Evolutionary conservation across 2,113 vertebrate species (phyloP).

Genomic region (Riparia riparia): DNA sequence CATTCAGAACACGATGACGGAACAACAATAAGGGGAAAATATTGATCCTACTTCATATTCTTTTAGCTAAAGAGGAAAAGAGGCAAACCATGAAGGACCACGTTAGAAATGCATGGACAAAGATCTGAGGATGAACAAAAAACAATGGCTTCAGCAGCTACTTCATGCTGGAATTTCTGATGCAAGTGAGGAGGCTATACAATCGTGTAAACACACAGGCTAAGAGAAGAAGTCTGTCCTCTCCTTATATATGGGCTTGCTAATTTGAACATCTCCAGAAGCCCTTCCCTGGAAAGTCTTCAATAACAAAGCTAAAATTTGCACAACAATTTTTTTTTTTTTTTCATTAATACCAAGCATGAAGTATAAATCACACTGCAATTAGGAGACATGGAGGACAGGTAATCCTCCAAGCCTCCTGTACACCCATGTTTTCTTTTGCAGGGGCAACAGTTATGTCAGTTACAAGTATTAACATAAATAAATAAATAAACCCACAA

Average conservation of each 20-base stretch:
- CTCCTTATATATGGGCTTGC: background rate
- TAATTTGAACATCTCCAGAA: background rate
- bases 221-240: background rate
- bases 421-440: background rate
- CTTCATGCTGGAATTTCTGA: background rate
- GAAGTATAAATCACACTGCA: background rate
- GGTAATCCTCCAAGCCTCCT: background rate
- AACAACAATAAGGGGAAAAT: background rate
- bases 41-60: background rate
- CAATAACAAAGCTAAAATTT: background rate
- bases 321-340: background rate
- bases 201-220: background rate
- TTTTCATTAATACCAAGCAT: background rate
- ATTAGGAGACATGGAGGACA: background rate
- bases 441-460: background rate
- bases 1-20: background rate
- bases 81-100: background rate
- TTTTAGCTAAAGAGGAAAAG: background rate
- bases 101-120: background rate
- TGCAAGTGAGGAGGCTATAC: background rate
- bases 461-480: background rate
- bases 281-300: background rate
- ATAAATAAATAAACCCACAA: background rate
- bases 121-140: background rate
- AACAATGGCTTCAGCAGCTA: background rate